Conservation (phyloP, 2,888 invertebrate genomes). For the Halictus quadricinctus region DNA sequence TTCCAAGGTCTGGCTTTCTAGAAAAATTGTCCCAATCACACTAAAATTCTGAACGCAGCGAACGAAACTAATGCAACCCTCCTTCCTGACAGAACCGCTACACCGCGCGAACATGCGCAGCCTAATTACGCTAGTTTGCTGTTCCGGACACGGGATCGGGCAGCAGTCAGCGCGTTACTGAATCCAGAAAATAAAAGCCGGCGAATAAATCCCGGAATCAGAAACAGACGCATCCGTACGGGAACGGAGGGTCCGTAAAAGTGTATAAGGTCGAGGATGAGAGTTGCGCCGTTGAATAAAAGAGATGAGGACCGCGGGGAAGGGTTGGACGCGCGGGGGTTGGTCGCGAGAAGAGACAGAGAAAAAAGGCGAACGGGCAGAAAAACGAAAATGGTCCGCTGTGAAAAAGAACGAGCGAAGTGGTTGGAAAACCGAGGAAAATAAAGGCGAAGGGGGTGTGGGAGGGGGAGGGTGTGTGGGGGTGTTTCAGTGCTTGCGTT, state of each 20-base stretch:
- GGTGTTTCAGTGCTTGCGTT: conserved; percentile 13
- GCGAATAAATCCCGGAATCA: conserved; percentile 3
- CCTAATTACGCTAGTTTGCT: neutral
- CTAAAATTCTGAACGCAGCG: neutral
- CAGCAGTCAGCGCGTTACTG: neutral
- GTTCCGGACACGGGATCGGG: neutral
- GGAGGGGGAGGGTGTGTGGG: neutral
- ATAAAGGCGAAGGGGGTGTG: neutral
- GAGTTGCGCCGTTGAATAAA: conserved; percentile 1
- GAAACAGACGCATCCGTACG: conserved; percentile 1
- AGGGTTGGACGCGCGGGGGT: too few relatives aligned
- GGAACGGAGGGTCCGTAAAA: neutral
- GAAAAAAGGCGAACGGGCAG: neutral
- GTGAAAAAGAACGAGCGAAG: conserved; percentile 15
- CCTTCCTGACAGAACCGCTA: neutral
- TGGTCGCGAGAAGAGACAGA: neutral
- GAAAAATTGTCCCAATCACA: neutral
- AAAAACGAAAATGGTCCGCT: conserved; percentile 1
- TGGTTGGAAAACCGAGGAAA: neutral
- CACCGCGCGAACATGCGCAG: neutral
- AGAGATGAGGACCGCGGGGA: neutral
- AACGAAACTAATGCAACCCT: neutral
- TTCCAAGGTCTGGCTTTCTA: neutral
- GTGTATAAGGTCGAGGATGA: neutral
- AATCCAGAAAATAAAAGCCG: neutral